phyloP scores from a whole-genome alignment of 2,888 invertebrate genomes.

The Tetrapedia diversipes region DNA sequence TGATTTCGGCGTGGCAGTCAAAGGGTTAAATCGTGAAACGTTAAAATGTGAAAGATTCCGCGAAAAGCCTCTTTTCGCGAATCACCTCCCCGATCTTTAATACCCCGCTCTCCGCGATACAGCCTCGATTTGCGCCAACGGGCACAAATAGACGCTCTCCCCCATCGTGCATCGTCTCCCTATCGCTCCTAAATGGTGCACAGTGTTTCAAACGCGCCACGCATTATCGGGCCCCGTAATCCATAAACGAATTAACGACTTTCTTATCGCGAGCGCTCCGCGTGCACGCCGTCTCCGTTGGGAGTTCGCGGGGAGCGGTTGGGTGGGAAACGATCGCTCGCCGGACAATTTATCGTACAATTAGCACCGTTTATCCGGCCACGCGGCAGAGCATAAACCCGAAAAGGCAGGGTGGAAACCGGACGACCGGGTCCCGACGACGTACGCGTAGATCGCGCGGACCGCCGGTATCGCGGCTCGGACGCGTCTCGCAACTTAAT shows the following conservation, averaged over 20 bases:
- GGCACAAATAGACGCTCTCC: not conserved
- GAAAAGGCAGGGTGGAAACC: conserved; percentile 58
- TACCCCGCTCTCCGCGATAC: conserved; percentile 14
- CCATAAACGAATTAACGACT: conserved; percentile 67
- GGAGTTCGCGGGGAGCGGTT: not conserved
- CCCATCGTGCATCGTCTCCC: conserved; percentile 1
- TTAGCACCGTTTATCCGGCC: conserved; percentile 72
- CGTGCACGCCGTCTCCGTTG: conserved; percentile 3
- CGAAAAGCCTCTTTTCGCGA: too few species aligned
- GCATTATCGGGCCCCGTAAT: conserved; percentile 54
- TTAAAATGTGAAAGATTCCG: too few species aligned
- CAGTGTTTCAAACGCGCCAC: conserved; percentile 22
- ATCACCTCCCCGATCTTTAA: too few species aligned
- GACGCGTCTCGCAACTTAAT: conserved; percentile 59
- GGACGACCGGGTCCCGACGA: conserved; percentile 65
- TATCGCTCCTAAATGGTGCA: conserved; percentile 28
- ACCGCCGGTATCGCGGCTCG: conserved; percentile 45
- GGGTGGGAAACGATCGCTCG: conserved; percentile 46
- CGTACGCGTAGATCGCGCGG: conserved; percentile 47
- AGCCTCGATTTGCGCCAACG: not conserved
- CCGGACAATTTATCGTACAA: conserved; percentile 73
- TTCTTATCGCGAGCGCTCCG: conserved; percentile 63
- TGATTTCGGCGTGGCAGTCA: too few species aligned
- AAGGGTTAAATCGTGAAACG: too few species aligned
- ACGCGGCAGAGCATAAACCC: conserved; percentile 68